Evolutionary conservation across 2,888 invertebrate species (phyloP), one percentile per base, ranked within the genome.

Genomic region (Meganola albula): DNA sequence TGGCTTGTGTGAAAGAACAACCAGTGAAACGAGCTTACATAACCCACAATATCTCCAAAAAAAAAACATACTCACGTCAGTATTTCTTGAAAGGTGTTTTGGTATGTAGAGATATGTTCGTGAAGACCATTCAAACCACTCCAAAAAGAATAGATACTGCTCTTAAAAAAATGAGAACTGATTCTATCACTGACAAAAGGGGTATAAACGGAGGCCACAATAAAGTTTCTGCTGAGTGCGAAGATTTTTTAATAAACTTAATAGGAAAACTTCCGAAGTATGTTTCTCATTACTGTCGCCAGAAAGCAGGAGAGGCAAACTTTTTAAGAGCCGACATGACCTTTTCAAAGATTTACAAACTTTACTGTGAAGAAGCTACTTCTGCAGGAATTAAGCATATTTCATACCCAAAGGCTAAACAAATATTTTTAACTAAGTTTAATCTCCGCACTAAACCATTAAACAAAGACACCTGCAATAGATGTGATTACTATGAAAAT

Each of bases 391-490:
- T 39, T 16, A 27, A 27, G n/a, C 7, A 9, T 9, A 11, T 33
- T 12, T 37, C 33, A 12, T 27, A 23, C 24, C 12, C 29, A 34
- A 38, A 31, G 24, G 27, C 2, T 9, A 34, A 38, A 21, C 20
- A 37, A 6, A 13, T 31, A 20, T 40, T 37, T 16, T 27, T 37
- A 13, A 31, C 37, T 10, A 38, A 41, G 27, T 38, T 38, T 33
- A 38, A 36, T 31, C 42, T 42, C 5, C 27, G 38, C 21, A 33
- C 32, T 18, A 42, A 42, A 28, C 23, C 35, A 9, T 11, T 42
- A 10, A 38, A 42, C 13, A 42, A 35, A 31, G 37, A 42, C 12
- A 42, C 42, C 5, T 38, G 38, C 12, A 36, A 35, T 16, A 40
- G 27, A 24, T 32, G 32, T 3, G 32, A 35, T 10, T 35, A 14